Base-by-base conservation (phyloP, 2,888 invertebrate genomes). In the Euclidia mi region DNA sequence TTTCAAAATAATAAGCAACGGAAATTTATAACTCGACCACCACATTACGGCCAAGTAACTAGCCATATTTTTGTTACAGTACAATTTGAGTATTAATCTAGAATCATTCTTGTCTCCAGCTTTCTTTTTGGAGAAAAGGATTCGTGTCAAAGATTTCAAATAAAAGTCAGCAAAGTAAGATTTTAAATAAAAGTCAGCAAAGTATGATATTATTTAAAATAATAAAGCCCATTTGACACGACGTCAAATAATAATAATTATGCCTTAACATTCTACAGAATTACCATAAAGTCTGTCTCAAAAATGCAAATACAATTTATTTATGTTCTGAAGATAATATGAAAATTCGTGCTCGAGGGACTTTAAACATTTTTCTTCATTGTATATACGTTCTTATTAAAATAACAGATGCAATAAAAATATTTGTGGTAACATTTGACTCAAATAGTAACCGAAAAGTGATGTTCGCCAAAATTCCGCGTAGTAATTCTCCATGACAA, bases 401-500 rank as follows among this genome's bases (percentile, higher is more conserved):
- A 31, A 42, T 37, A 47, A 41, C 18, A 50, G 31, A 41, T 61
- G 52, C 42, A 42, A 18, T n/a, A 14, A n/a, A 52, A 32, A 7
- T 29, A 2, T 14, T 29, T 17, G 9, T 18, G 46, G 32, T n/a
- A n/a, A n/a, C 29, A 57, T 51, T 52, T 56, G 11, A 42, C 3
- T 25, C 48, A 25, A 41, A 32, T 46, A 65, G 50, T 52, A 56
- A 48, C 55, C 52, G 31, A 65, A 60, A 61, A 47, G 62, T 59
- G 68, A 63, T 72, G 67, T 71, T 73, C 46, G 61, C 68, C 69
- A 69, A 70, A 76, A 75, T 72, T 76, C 56, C 50, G 32, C 18
- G 20, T 41, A 14, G 65, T 76, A 66, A 60, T 66, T 71, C 61
- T 59, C 52, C 65, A 65, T 81, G 75, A 83, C 78, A 79, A 84